Evolutionary conservation across 2,888 invertebrate genomes (phyloP), one percentile per base, ranked within the genome.

Genomic region (Tetrapedia diversipes): DNA sequence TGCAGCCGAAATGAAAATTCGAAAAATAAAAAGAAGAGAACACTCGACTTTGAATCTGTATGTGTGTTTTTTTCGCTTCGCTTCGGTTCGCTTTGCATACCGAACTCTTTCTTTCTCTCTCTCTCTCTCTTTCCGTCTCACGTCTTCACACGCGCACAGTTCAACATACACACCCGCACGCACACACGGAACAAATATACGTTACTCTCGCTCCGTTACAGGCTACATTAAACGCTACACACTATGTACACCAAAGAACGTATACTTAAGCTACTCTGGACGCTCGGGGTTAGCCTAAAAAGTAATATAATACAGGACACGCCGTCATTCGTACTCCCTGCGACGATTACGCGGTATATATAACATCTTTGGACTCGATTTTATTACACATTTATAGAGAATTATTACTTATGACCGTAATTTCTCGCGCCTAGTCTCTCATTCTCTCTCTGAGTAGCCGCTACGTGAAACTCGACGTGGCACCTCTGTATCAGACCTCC

Each of bases 301-400:
- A 86, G 87, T 90, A 91, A 57, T 91, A 91, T 91, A 88, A 90
- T 91, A 91, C 90, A 91, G 82, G 80, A 86, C 72, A 79, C 88
- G 89, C 87, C 87, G 83, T 86, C 83, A 60, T 83, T 83, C 81
- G 73, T 80, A 81, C 68, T 81, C 70, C 72, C 65, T 79, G 85
- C 84, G 87, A 86, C 90, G 87, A 88, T 66, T 87, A 89, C 86
- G 88, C 87, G 87, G 88, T 91, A 90, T 87, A 87, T 88, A 88
- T 91, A 92, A 91, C 91, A 91, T 92, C 91, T 92, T 92, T 92
- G 91, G 91, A 89, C 89, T 92, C 88, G 89, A 89, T 90, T 91
- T n/a, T 90, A 91, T 91, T 91, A 92, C 91, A 92, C 92, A 91
- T 90, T 89, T 90, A 90, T 89, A 86, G 86, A 88, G 88, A 88